Evolutionary conservation across 1,140 invertebrate species (phyloP).

Genomic region (Drosophila ambigua): DNA sequence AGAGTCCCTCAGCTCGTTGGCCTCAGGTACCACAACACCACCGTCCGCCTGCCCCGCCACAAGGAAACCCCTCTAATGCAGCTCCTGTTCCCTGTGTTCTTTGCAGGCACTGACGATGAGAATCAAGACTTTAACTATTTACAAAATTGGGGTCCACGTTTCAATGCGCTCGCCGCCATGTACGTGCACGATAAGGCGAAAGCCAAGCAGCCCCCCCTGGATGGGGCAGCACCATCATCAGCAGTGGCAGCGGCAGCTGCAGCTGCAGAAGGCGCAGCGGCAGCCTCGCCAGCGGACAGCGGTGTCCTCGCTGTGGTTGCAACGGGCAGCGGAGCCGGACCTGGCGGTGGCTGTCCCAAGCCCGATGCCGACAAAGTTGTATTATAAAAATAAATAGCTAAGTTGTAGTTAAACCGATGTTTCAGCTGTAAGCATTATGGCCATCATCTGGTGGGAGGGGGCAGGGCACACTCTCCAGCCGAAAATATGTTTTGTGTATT

Average conservation of each 20-base stretch:
- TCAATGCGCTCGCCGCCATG: conserved; percentile 98
- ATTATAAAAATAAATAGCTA: conserved; percentile 77
- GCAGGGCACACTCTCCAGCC: not conserved
- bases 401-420: conserved; percentile 75
- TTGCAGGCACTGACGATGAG: conserved; percentile 94
- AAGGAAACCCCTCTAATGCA: conserved; percentile 8
- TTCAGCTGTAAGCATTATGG: conserved; percentile 64
- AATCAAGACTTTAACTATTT: conserved; percentile 98
- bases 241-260: not conserved
- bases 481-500: conserved; percentile 29
- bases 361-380: conserved; percentile 66
- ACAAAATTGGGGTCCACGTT: conserved; percentile 97
- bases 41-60: not conserved
- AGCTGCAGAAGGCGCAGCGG: not conserved
- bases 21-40: conserved; percentile 88
- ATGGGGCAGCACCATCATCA: conserved; percentile 17
- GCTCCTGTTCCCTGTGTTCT: conserved; percentile 15
- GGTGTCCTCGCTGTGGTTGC: conserved; percentile 57
- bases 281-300: conserved; percentile 12
- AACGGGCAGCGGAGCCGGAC: conserved; percentile 69
- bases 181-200: conserved; percentile 90
- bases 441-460: too few species aligned
- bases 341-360: conserved; percentile 31
- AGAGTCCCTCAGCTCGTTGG: conserved; percentile 97
- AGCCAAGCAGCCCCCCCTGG: conserved; percentile 40